These are phyloP conservation scores for Idaea biselata DNA, from an alignment of 2,888 invertebrate species.

Conservation along the genomic window DNA sequence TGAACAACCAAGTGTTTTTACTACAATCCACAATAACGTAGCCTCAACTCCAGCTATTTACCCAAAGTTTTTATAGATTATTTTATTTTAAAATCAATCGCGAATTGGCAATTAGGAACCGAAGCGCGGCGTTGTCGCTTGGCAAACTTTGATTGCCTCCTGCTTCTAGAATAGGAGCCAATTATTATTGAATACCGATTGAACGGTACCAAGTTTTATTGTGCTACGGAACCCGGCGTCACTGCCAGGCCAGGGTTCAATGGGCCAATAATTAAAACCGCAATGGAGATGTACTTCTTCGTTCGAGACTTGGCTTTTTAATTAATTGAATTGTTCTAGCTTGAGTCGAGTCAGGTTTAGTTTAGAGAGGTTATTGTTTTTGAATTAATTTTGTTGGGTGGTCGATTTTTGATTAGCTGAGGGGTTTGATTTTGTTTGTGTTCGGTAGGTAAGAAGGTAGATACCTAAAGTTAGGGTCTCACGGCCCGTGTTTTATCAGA, in stretches of 20 bases:
- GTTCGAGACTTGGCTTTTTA: conserved; percentile 59
- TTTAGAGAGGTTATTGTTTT: conserved; percentile 15
- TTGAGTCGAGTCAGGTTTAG: conserved; percentile 16
- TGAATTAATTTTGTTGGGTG: neutral
- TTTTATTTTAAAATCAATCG: conserved; percentile 45
- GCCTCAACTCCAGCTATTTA: conserved; percentile 5
- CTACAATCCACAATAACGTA: neutral
- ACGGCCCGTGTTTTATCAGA: no score
- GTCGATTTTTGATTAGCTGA: neutral
- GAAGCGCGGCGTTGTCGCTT: conserved; percentile 54
- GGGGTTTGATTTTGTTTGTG: neutral
- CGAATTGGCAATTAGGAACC: conserved; percentile 66
- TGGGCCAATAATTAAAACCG: conserved; percentile 74
- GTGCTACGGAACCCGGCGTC: conserved; percentile 61
- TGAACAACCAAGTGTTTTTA: no score
- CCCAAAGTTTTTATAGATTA: conserved; percentile 21
- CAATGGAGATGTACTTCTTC: conserved; percentile 54
- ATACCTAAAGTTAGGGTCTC: no score
- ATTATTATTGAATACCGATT: conserved; percentile 73
- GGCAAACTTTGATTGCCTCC: conserved; percentile 72
- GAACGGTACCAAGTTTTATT: conserved; percentile 68
- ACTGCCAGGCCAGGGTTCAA: conserved; percentile 63
- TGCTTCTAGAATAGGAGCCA: conserved; percentile 61
- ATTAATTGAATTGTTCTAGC: conserved; percentile 67
- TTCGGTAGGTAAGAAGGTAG: no score